Evolutionary conservation across 2,888 invertebrate species (phyloP).

Genomic region (Cremastinae sp.): DNA sequence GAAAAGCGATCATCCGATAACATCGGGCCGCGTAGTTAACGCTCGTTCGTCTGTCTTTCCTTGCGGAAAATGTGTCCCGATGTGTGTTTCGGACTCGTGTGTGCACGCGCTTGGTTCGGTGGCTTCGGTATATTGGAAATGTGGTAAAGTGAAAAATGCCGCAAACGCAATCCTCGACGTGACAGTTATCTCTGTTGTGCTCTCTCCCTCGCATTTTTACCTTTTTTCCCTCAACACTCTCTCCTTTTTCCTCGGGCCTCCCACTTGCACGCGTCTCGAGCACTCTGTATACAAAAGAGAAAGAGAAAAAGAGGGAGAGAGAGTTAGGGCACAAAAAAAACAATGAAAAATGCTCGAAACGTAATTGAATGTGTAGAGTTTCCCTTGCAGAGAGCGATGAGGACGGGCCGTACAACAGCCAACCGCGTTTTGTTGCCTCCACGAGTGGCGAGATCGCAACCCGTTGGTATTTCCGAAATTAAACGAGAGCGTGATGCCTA

Average conservation of each 20-base stretch:
- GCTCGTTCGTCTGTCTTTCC: constrained; percentile 43
- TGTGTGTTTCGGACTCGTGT: too few relatives aligned
- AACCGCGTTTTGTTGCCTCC: constrained; percentile 47
- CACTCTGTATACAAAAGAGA: too few relatives aligned
- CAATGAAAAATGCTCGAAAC: constrained; percentile 63
- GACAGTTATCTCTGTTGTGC: constrained; percentile 54
- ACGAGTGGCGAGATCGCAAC: constrained; percentile 56
- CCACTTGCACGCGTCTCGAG: constrained; percentile 34
- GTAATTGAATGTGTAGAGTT: constrained; percentile 63
- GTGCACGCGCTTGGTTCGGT: constrained; percentile 23
- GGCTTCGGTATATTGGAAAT: constrained; percentile 58
- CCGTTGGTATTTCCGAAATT: constrained; percentile 60
- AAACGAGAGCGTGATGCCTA: constrained; percentile 56
- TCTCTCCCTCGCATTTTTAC: constrained; percentile 23
- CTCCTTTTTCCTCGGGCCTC: background rate
- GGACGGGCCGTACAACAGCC: constrained; percentile 19
- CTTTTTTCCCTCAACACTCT: constrained; percentile 20
- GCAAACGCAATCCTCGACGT: constrained; percentile 52
- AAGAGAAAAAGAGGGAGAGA: too few relatives aligned
- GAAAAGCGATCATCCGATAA: constrained; percentile 56
- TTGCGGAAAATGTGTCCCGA: constrained; percentile 19
- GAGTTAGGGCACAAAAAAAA: too few relatives aligned
- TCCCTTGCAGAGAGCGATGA: background rate
- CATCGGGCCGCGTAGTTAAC: constrained; percentile 55
- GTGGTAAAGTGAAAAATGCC: constrained; percentile 62